Base-by-base conservation (phyloP, 1,140 invertebrate genomes). In the Zaprionus africanus region DNA sequence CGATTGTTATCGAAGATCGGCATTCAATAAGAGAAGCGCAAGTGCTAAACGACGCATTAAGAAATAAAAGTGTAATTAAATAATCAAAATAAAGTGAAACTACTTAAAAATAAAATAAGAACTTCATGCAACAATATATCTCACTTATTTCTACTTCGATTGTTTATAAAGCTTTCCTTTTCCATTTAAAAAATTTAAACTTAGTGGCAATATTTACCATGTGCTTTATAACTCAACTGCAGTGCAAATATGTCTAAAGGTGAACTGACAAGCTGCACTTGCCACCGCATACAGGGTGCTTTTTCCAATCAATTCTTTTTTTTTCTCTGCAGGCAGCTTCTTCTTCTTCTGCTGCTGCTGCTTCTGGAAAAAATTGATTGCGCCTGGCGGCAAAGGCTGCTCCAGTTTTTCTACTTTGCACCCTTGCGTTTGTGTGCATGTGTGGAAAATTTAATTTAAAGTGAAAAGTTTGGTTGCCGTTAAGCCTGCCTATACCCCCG, bases 391-490 rank as follows among this genome's bases (percentile, higher is more conserved):
- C 64, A 68, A 74, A 67, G 60, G 38, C 38, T 77, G 69, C 38
- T 71, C 62, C 69, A 72, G 15, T 76, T 76, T 76, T 66, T 63
- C 46, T 38, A 62, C 56, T 65, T 60, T 60, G 54, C 46, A 24
- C 56, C 43, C 46, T 49, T 64, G n/a, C 36, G 41, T 26, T 24
- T 22, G 17, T 54, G 41, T 60, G 15, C 38, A 15, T 46, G 43
- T 71, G 60, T 72, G 56, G 61, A 24, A 70, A 70, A 88, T 86
- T 87, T 80, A 87, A 88, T 87, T 87, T 78, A 72, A 87, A 88
- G 79, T 81, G 78, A 87, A 87, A 87, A 87, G 84, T 87, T 87
- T 88, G 77, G 31, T 61, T 83, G 69, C 72, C 76, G 81, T 87
- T 82, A 87, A 84, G 64, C 64, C 19, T 22, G 69, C 64, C 69